Evolutionary conservation across 2,797 vertebrate genomes (phyloP).

Genomic region (Malacoraja senta): DNA sequence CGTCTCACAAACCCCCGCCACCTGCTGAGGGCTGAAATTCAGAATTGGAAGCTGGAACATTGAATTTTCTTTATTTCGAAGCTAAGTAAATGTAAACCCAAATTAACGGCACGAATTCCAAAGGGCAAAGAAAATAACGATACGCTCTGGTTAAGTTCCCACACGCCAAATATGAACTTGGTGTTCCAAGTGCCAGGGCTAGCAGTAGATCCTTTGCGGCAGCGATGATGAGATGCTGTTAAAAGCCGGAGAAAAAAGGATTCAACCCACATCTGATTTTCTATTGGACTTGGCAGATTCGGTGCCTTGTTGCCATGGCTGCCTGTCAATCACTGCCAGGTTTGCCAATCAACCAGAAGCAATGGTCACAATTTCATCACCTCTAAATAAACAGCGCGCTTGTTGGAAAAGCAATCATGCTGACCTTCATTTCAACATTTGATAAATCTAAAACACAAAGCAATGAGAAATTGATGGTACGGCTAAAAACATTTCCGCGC

Average conservation of each 20-base stretch:
- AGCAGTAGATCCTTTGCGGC: conserved; percentile 42
- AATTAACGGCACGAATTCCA: conserved; percentile 2
- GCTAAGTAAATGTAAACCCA: conserved; percentile 10
- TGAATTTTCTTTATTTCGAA: conserved; percentile 56
- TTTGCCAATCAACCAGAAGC: conserved; percentile 78
- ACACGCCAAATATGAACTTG: conserved; percentile 20
- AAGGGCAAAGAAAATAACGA: conserved; percentile 4
- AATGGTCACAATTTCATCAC: conserved; percentile 59
- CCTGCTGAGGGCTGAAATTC: conserved; percentile 98
- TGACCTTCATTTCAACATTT: conserved; percentile 54
- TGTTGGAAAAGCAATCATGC: conserved; percentile 56
- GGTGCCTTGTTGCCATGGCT: conserved; percentile 78
- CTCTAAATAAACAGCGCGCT: conserved; percentile 65
- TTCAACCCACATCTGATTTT: conserved; percentile 55
- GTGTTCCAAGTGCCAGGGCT: conserved; percentile 40
- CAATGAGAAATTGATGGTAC: not conserved
- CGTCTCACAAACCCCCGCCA: conserved; percentile 98
- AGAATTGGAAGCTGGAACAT: conserved; percentile 98
- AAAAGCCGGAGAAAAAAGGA: not conserved
- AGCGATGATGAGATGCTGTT: conserved; percentile 40
- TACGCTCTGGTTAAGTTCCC: conserved; percentile 2
- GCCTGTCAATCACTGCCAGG: conserved; percentile 84
- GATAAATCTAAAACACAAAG: not conserved
- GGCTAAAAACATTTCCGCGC: not conserved
- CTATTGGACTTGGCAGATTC: conserved; percentile 87